A percentile compares a stretch with the other conserved stretches of the same genome.
phyloP scores from a whole-genome alignment of 2,797 vertebrate species.

The Sebastes flavidus region DNA sequence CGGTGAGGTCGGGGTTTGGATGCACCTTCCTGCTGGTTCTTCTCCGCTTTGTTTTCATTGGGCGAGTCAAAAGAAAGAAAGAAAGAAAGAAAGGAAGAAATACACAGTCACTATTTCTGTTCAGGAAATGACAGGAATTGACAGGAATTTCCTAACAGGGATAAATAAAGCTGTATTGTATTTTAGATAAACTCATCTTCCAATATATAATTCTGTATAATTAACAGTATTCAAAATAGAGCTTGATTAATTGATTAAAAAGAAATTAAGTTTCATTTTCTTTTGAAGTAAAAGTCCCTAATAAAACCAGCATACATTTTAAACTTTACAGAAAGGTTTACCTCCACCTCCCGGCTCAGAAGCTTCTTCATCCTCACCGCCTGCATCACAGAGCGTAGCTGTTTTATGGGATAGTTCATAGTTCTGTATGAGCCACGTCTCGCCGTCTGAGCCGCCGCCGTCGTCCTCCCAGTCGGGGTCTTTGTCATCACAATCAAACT shows the following conservation, averaged over 20 bases:
- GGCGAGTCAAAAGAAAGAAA: neutral
- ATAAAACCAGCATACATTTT: no score
- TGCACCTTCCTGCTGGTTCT: neutral
- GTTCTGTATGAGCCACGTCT: neutral
- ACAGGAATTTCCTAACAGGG: no score
- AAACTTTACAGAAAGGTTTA: neutral
- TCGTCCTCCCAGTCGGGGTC: neutral
- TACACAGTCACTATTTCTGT: neutral
- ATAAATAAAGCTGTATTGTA: no score
- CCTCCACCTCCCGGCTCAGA: neutral
- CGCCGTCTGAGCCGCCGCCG: fast-evolving
- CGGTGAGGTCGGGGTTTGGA: neutral
- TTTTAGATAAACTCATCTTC: no score
- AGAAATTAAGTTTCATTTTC: no score
- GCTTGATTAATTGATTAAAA: no score
- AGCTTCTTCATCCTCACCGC: neutral
- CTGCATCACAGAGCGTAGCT: neutral
- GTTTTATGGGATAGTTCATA: neutral
- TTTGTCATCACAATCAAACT: neutral
- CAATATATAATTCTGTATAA: no score
- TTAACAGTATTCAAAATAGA: no score
- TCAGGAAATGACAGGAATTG: no score
- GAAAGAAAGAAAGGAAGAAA: neutral
- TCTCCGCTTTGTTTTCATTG: neutral
- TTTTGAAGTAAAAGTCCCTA: no score